phyloP scores from a whole-genome alignment of 2,797 vertebrate species.

The Eutrigla gurnardus region DNA sequence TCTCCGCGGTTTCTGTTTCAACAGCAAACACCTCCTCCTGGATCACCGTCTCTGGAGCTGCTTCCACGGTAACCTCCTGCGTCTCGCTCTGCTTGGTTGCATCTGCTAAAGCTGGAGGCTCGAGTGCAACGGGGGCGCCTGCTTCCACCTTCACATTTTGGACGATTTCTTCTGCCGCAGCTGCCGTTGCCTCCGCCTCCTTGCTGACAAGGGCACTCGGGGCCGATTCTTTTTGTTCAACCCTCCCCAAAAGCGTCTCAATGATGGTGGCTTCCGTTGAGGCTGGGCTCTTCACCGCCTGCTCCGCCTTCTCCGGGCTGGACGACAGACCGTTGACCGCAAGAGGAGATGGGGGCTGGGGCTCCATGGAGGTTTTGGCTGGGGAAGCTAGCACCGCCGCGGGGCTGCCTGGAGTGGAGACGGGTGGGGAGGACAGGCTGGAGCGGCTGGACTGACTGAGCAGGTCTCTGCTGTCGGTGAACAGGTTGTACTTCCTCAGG shows the following conservation, averaged over 20 bases:
- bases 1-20: neutral
- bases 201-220: neutral
- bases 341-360: conserved; percentile 48
- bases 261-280: accelerated
- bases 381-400: conserved; percentile 18
- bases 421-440: conserved; percentile 80
- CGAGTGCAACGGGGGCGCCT: neutral
- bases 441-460: conserved; percentile 88
- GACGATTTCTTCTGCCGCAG: neutral
- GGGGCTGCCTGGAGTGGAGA: conserved; percentile 85
- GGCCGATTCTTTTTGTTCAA: neutral
- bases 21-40: conserved; percentile 2
- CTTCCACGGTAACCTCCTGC: neutral
- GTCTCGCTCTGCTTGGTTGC: neutral
- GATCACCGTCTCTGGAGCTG: conserved; percentile 3
- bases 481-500: conserved; percentile 91
- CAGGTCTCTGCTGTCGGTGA: conserved; percentile 86
- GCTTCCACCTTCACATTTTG: conserved; percentile 6
- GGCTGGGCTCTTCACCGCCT: neutral
- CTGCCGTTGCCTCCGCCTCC: neutral
- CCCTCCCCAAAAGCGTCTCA: conserved; percentile 2
- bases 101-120: neutral
- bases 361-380: neutral
- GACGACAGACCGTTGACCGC: conserved; percentile 29
- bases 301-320: neutral